phyloP scores from a whole-genome alignment of 30 jellyfish, hydroid and myxozoan species.

The Turritopsis dohrnii region DNA sequence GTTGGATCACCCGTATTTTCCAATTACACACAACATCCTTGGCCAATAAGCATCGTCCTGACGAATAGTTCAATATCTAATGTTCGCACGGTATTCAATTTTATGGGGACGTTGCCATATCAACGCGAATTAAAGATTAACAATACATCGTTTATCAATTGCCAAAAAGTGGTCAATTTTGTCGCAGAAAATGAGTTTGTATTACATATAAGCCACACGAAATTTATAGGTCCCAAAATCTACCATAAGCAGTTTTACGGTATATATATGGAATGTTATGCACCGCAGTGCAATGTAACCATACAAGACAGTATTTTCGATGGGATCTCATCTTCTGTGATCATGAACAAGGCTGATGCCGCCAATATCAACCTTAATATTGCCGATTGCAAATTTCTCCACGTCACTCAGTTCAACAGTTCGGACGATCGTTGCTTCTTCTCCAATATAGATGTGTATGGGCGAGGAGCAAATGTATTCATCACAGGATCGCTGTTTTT shows the following conservation, averaged over 20 bases:
- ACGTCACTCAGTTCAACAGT: neutral
- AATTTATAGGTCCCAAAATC: neutral
- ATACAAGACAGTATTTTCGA: neutral
- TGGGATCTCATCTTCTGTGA: neutral
- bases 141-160: neutral
- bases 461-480: neutral
- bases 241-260: neutral
- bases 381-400: neutral
- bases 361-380: neutral
- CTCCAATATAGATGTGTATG: neutral
- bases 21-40: neutral
- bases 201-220: neutral
- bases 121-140: neutral
- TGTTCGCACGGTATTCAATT: neutral
- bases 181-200: neutral
- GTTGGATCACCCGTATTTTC: neutral
- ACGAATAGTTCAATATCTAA: neutral
- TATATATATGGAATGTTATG: neutral
- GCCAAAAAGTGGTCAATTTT: neutral
- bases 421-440: neutral
- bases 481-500: neutral
- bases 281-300: neutral
- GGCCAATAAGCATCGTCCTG: neutral
- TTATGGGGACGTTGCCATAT: neutral
- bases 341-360: neutral